These are phyloP conservation scores for Poeciliopsis turrubarensis DNA, from an alignment of 2,113 vertebrate genomes.

Conservation along the genomic window DNA sequence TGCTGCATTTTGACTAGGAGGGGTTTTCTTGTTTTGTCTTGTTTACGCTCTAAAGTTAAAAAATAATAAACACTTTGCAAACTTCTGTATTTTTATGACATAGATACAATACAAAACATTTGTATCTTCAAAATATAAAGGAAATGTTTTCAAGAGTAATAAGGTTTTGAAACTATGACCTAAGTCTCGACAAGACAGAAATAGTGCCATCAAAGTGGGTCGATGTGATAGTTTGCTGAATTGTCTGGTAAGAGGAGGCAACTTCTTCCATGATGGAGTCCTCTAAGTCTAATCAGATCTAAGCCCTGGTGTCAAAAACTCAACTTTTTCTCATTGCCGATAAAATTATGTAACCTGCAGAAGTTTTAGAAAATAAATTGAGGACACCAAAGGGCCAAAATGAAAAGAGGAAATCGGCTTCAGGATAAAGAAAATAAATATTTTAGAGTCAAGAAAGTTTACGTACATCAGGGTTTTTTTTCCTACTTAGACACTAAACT, in stretches of 20 bases:
- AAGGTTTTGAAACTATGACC: not conserved
- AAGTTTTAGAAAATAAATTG: not conserved
- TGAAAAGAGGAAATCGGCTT: not conserved
- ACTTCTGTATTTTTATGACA: not conserved
- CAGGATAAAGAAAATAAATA: not conserved
- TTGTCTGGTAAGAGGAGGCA: not conserved
- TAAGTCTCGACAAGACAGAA: not conserved
- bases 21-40: not conserved
- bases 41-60: not conserved
- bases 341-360: not conserved
- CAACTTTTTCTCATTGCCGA: not conserved
- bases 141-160: not conserved
- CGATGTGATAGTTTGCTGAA: not conserved
- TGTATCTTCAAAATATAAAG: too few species aligned
- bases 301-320: not conserved
- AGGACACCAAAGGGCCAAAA: not conserved
- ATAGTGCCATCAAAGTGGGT: not conserved
- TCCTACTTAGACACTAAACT: too few species aligned
- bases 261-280: not conserved
- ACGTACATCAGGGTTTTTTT: not conserved
- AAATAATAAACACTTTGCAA: not conserved
- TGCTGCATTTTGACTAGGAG: too few species aligned
- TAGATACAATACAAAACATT: too few species aligned
- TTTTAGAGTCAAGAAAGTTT: not conserved
- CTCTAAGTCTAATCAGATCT: conserved; percentile 5